These are phyloP conservation scores for Lycaon pictus DNA, from an alignment of 2,113 vertebrate genomes.

Conservation along the genomic window DNA sequence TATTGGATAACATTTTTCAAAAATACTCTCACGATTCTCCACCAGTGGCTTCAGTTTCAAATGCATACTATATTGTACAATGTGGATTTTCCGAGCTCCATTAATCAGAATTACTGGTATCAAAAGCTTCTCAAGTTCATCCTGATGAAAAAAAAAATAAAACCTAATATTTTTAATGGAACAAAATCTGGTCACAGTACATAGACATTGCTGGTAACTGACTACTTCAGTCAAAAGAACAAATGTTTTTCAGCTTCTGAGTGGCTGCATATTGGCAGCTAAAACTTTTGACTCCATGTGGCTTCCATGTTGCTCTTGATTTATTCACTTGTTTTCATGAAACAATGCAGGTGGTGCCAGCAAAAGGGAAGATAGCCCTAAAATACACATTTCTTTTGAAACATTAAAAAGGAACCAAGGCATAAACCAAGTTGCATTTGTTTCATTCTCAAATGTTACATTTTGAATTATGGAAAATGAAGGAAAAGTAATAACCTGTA, in stretches of 20 bases:
- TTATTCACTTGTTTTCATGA: conserved; percentile 34
- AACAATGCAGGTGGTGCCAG: background rate
- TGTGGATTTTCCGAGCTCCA: conserved; percentile 85
- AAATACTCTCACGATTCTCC: conserved; percentile 93
- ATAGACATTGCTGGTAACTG: background rate
- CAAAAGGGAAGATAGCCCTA: background rate
- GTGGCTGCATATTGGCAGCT: background rate
- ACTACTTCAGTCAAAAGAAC: background rate
- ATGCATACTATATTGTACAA: conserved; percentile 88
- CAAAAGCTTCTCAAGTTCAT: conserved; percentile 89
- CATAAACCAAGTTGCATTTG: background rate
- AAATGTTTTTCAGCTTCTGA: background rate
- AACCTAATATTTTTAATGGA: background rate
- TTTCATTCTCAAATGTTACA: background rate
- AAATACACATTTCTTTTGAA: conserved; percentile 49
- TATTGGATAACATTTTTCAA: conserved; percentile 93
- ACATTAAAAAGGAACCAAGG: conserved; percentile 60
- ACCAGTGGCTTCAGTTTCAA: conserved; percentile 88
- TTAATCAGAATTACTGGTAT: conserved; percentile 88
- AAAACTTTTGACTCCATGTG: background rate
- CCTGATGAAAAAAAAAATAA: conserved; percentile 87
- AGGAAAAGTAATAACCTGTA: conserved; percentile 86
- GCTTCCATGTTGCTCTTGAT: background rate
- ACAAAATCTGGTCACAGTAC: background rate
- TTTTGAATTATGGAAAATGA: conserved; percentile 52